These are phyloP conservation scores for Polyploca ridens DNA, from an alignment of 2,888 invertebrate genomes.

Conservation along the genomic window DNA sequence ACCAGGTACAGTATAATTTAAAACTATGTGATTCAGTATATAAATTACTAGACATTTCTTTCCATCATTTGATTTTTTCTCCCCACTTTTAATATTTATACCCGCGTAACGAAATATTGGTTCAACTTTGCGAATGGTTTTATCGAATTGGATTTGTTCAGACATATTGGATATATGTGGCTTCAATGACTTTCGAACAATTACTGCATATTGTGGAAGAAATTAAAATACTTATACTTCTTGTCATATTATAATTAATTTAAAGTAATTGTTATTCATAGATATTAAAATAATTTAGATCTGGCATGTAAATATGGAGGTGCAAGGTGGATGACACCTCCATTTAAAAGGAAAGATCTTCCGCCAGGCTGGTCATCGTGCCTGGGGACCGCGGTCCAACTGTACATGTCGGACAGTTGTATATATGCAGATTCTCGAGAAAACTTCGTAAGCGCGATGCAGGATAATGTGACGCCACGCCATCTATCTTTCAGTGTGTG, in stretches of 20 bases:
- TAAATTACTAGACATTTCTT: constrained; percentile 23
- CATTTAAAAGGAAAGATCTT: too few species aligned
- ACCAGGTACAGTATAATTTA: constrained; percentile 32
- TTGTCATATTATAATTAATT: neutral
- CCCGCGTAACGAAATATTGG: constrained; percentile 42
- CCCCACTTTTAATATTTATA: constrained; percentile 39
- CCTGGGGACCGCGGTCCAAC: too few species aligned
- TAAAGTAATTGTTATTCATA: neutral
- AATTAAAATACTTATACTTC: neutral
- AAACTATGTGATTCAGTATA: constrained; percentile 40
- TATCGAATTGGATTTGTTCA: constrained; percentile 34
- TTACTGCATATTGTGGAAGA: neutral
- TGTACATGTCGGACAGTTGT: too few species aligned
- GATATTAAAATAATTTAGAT: neutral
- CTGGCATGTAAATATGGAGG: neutral
- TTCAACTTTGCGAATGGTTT: constrained; percentile 43
- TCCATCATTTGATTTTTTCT: constrained; percentile 20
- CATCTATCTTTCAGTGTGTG: too few species aligned
- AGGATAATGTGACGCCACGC: too few species aligned
- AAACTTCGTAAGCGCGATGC: too few species aligned
- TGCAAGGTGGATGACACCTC: too few species aligned
- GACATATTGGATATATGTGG: constrained; percentile 14
- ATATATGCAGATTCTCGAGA: too few species aligned
- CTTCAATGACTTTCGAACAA: neutral
- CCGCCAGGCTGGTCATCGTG: too few species aligned